Percentiles rank a stretch among this genome's conserved stretches.
Evolutionary conservation across 2,113 vertebrate species (phyloP).

Genomic region (Anguilla rostrata): DNA sequence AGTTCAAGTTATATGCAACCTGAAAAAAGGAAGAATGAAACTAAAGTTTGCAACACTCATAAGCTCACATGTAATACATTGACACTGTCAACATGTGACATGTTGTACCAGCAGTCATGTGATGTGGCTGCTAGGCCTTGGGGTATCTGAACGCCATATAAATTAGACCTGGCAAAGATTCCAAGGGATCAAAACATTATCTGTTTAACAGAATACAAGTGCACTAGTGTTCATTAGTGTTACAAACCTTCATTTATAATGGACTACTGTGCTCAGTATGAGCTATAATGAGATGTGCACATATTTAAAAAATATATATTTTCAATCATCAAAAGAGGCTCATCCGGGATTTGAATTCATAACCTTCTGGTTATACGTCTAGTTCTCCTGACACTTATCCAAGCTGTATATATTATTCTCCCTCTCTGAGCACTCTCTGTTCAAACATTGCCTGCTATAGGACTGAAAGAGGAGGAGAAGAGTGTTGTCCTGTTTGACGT

Average conservation of each 20-base stretch:
- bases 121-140: background rate
- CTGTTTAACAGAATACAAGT: background rate
- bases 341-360: background rate
- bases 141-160: too few relatives aligned
- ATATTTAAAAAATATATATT: too few relatives aligned
- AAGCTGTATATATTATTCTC: background rate
- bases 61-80: background rate
- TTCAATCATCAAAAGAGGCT: background rate
- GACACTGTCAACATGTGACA: background rate
- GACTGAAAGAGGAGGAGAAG: background rate
- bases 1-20: background rate
- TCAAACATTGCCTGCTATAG: background rate
- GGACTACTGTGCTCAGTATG: too few relatives aligned
- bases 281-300: too few relatives aligned
- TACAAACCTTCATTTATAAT: too few relatives aligned
- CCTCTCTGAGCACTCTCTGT: background rate
- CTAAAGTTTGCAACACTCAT: background rate
- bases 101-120: background rate
- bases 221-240: too few relatives aligned
- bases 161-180: too few relatives aligned
- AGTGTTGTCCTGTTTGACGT: background rate
- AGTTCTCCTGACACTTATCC: background rate
- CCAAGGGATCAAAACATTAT: too few relatives aligned
- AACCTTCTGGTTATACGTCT: background rate
- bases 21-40: background rate